Conservation (phyloP, 2,797 vertebrate species). For the Cetoscarus ocellatus region DNA sequence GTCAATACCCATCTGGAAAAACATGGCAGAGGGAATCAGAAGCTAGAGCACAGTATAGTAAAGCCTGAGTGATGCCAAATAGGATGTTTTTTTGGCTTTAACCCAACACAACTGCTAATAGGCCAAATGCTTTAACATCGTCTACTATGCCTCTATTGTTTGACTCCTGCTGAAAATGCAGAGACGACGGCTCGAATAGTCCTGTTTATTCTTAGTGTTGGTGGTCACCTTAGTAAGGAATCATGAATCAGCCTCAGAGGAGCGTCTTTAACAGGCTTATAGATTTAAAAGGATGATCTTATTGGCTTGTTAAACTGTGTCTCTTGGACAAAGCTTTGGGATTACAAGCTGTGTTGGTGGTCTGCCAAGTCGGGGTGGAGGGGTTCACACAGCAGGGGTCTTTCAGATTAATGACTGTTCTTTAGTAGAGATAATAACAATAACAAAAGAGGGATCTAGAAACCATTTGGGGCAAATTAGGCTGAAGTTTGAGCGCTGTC, state of each 20-base stretch:
- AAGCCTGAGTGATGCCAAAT: slow-evolving; percentile 34
- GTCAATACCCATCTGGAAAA: slow-evolving; percentile 73
- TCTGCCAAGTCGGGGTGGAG: neutral
- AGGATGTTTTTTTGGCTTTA: slow-evolving; percentile 32
- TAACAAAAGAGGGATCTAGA: neutral
- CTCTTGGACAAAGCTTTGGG: slow-evolving; percentile 47
- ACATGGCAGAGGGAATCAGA: slow-evolving; percentile 32
- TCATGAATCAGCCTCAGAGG: slow-evolving; percentile 25
- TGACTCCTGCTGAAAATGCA: slow-evolving; percentile 23
- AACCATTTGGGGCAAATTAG: neutral
- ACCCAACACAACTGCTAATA: neutral
- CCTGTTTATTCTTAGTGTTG: slow-evolving; percentile 18
- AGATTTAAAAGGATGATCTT: slow-evolving; percentile 45
- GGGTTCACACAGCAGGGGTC: neutral
- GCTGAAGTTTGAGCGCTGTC: neutral
- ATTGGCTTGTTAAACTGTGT: slow-evolving; percentile 36
- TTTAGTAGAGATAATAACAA: neutral
- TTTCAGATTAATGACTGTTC: neutral
- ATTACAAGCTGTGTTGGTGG: slow-evolving; percentile 35
- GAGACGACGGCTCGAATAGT: slow-evolving; percentile 17
- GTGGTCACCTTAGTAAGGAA: slow-evolving; percentile 30
- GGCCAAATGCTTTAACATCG: slow-evolving; percentile 35
- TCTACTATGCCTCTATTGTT: slow-evolving; percentile 33
- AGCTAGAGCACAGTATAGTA: slow-evolving; percentile 22
- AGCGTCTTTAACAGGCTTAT: slow-evolving; percentile 50